Base-by-base conservation (phyloP, 2,888 invertebrate species). In the Mythimna pallens region DNA sequence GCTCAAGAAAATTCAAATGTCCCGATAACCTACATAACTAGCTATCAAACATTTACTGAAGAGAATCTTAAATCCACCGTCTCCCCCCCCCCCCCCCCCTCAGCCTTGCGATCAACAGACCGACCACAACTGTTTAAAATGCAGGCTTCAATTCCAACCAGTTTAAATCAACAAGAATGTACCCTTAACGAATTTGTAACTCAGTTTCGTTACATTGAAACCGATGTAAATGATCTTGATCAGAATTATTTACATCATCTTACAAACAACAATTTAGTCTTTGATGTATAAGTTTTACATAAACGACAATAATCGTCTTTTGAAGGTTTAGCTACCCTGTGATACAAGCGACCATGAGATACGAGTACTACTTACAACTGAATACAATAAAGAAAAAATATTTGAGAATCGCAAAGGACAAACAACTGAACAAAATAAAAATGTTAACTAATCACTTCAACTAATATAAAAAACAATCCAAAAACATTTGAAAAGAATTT, bases 91-190 rank as follows among this genome's bases (percentile, higher is more conserved):
- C 50, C 8, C 7, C 20, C 20, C 7, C 20, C 30, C n/a, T 62
- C 52, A 73, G 73, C 59, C 63, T 57, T 40, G 30, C 83, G 65
- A 69, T 59, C 80, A 69, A 73, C 73, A 64, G 83, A 52, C 58
- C 64, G 50, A 74, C 80, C 84, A 30, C 80, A 65, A 65, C 80
- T 80, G 84, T 65, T 80, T 83, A 80, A 83, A 65, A 83, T 80
- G 84, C 84, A 83, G 81, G 81, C 40, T 65, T 67, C 57, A 50
- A 40, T 65, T 36, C 20, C 43, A 62, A 34, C 58, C 84, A 61
- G 84, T 67, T 83, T 65, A 43, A 70, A 74, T 83, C 81, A 80
- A 80, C 80, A 83, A 83, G 70, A 74, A 67, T 80, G 65, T 83
- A 83, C 70, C 84, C 70, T 68, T 80, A 73, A 80, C 75, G 70